Conservation (phyloP, 2,113 vertebrate genomes). For the Pogona vitticeps region DNA sequence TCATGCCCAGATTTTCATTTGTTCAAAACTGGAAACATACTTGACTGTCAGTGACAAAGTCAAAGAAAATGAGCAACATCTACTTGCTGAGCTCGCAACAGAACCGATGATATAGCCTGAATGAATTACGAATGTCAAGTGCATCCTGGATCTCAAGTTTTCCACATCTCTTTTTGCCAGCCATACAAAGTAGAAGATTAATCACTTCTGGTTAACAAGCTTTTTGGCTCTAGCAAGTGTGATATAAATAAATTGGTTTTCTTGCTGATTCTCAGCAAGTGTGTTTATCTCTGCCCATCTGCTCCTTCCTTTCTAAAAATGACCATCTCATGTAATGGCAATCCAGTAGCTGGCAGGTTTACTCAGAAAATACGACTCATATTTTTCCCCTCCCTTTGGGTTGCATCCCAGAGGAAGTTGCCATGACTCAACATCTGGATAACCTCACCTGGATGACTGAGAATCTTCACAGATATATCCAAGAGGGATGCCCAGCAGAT, state of each 20-base stretch:
- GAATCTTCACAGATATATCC: too few relatives aligned
- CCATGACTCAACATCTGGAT: too few relatives aligned
- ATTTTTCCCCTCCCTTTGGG: not conserved
- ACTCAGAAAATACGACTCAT: too few relatives aligned
- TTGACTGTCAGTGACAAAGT: not conserved
- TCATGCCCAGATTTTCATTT: not conserved
- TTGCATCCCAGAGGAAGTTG: not conserved
- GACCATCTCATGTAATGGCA: constrained; percentile 10
- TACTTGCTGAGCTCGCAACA: not conserved
- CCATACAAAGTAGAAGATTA: constrained; percentile 19
- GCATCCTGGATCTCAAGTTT: not conserved
- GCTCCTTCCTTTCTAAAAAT: constrained; percentile 20
- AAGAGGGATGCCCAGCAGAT: not conserved
- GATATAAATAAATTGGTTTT: constrained; percentile 27
- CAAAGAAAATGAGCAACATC: not conserved
- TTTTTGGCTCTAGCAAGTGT: constrained; percentile 15
- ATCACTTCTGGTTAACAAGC: constrained; percentile 22
- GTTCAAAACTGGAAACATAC: not conserved
- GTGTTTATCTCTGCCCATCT: constrained; percentile 12
- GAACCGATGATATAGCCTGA: not conserved
- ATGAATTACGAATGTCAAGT: constrained; percentile 29
- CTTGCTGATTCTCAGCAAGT: not conserved
- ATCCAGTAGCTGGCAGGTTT: not conserved
- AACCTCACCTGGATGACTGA: too few relatives aligned
- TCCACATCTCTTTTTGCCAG: not conserved